phyloP scores from a whole-genome alignment of 2,113 vertebrate species.

The Casuarius casuarius region DNA sequence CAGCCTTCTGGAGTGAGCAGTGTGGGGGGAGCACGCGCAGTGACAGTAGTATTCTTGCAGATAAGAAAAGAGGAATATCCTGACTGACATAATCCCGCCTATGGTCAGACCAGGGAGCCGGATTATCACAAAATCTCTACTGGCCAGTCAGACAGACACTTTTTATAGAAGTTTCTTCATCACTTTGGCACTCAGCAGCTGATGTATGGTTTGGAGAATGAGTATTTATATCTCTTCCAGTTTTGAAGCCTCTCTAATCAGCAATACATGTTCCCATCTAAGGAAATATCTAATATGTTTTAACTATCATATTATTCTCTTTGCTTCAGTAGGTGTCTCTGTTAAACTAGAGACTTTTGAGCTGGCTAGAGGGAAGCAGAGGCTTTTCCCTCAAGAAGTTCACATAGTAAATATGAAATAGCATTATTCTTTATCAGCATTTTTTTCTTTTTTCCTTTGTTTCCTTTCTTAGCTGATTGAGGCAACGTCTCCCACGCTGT shows the following conservation, averaged over 20 bases:
- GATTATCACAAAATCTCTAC: not conserved
- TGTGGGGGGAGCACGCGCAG: not conserved
- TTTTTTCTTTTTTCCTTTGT: not conserved
- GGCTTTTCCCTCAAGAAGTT: not conserved
- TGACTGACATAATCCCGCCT: rapidly evolving
- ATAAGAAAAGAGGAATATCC: not conserved
- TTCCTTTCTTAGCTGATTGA: not conserved
- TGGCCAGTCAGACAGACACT: not conserved
- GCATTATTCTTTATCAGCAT: rapidly evolving
- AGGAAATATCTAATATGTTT: not conserved
- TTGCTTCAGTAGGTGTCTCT: not conserved
- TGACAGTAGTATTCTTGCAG: not conserved
- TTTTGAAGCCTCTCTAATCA: not conserved
- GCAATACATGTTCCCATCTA: not conserved
- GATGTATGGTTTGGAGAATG: not conserved
- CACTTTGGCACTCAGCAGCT: not conserved
- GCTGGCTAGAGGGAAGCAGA: not conserved
- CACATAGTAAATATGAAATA: rapidly evolving
- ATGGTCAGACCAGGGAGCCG: not conserved
- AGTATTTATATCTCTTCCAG: not conserved
- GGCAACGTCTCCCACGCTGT: rapidly evolving
- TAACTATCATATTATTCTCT: not conserved
- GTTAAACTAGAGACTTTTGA: not conserved
- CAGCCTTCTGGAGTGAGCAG: not conserved
- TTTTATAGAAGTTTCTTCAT: not conserved